Conservation (phyloP, 2,113 vertebrate genomes). For the Fregata magnificens region DNA sequence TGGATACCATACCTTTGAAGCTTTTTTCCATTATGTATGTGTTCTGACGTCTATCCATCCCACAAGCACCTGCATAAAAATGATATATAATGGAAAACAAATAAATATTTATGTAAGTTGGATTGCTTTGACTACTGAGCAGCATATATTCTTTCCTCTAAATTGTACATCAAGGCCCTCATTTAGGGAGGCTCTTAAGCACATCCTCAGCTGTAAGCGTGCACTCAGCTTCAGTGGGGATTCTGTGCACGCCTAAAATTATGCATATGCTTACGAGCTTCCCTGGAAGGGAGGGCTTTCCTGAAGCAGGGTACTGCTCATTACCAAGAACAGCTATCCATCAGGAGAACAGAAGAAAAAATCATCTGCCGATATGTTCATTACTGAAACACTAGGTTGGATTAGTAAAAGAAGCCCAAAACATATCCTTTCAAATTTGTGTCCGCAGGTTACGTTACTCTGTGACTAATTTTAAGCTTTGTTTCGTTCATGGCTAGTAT, state of each 20-base stretch:
- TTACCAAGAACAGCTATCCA: neutral
- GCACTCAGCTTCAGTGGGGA: neutral
- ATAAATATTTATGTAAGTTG: conserved; percentile 70
- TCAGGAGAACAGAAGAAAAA: neutral
- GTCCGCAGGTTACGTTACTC: neutral
- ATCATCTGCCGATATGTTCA: neutral
- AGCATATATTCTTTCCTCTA: conserved; percentile 51
- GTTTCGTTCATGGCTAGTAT: neutral
- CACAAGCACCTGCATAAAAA: conserved; percentile 82
- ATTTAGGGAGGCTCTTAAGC: conserved; percentile 15
- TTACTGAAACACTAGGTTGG: neutral
- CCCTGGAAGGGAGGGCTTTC: neutral
- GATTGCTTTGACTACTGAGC: conserved; percentile 51
- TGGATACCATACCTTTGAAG: conserved; percentile 89
- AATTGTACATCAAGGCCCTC: conserved; percentile 15
- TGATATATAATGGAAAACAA: conserved; percentile 68
- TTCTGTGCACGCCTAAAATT: neutral
- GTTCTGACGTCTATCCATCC: conserved; percentile 87
- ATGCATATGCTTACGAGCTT: neutral
- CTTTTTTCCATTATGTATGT: conserved; percentile 87
- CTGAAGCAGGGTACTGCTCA: neutral
- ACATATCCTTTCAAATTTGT: neutral
- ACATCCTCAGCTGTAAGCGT: neutral
- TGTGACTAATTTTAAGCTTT: neutral
- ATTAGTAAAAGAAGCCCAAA: neutral